Base-by-base conservation (phyloP, 2,797 vertebrate genomes). In the Centroberyx gerrardi region DNA sequence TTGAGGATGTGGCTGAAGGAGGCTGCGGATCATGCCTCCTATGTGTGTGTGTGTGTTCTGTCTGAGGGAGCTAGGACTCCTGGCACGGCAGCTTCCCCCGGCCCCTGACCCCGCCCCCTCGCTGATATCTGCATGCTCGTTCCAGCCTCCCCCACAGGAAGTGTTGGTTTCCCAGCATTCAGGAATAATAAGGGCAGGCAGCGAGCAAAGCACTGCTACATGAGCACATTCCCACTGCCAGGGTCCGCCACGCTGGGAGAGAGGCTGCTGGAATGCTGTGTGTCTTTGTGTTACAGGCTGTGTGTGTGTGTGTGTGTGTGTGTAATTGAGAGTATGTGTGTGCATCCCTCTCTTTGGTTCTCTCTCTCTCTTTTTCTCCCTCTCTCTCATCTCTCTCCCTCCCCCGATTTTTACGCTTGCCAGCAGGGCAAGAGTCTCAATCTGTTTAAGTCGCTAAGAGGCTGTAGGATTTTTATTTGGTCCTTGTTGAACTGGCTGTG, bases 91-190 rank as follows among this genome's bases (percentile, higher is more conserved):
- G 53, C 40, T 22, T 44, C 0, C 18, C 40, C 33, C 40, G 40
- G 14, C 31, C 56, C 64, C 73, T 4, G 73, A 72, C 66, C 81
- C 60, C 51, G 74, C 79, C 69, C 74, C 68, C 48, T 69, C 18
- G 8, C 49, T 46, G 36, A 59, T 44, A 40, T 69, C 49, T 27
- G 27, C 58, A 78, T 75, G 58, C 61, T 68, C 0, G 38, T 59
- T 72, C 15, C 64, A 78, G 61, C 82, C 83, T 85, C 86, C 88
- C 87, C 90, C 90, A 90, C 88, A 87, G 91, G 89, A 92, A 93
- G 87, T 72, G 69, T 15, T 4, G 15, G 28, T 69, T 89, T 89
- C 88, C 88, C 85, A 93, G 82, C 65, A 74, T 81, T 67, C 78
- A 67, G 68, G 74, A 71, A 85, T 84, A 83, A 87, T 36, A 76